phyloP scores from a whole-genome alignment of 1,140 invertebrate genomes.

The Drepana arcuata region DNA sequence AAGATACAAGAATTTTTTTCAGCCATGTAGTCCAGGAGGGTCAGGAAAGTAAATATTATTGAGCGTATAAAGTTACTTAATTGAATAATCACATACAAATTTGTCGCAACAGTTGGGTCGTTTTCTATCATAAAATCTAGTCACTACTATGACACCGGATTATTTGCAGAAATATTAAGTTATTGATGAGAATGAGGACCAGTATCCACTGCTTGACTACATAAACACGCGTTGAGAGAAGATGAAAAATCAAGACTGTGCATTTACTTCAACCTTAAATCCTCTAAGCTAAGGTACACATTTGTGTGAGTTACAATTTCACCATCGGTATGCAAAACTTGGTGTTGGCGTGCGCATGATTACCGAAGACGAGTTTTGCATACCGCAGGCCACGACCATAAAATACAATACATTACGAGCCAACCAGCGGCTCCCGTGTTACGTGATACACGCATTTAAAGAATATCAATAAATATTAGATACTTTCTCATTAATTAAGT shows the following conservation, averaged over 20 bases:
- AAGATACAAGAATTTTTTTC: no score
- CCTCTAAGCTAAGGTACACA: background rate
- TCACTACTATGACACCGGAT: slow-evolving; percentile 35
- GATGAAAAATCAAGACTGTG: background rate
- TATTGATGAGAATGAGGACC: slow-evolving; percentile 26
- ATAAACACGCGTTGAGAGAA: slow-evolving; percentile 16
- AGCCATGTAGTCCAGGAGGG: no score
- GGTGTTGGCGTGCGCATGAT: slow-evolving; percentile 36
- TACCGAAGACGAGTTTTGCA: slow-evolving; percentile 57
- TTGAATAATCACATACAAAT: slow-evolving; percentile 22
- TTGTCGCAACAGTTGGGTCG: no score
- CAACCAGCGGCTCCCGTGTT: slow-evolving; percentile 48
- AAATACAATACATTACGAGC: slow-evolving; percentile 61
- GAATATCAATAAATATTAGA: slow-evolving; percentile 24
- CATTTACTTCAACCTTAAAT: no score
- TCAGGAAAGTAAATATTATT: no score
- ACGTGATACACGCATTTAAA: slow-evolving; percentile 33
- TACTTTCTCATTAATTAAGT: slow-evolving; percentile 22
- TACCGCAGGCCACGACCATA: slow-evolving; percentile 58
- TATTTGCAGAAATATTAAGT: slow-evolving; percentile 38
- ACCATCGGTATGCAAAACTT: slow-evolving; percentile 17
- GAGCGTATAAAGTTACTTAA: no score
- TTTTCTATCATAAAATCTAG: no score
- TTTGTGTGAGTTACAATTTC: slow-evolving; percentile 8
- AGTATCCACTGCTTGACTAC: slow-evolving; percentile 20